A percentile compares a stretch with the other conserved stretches of the same genome.
Evolutionary conservation across 92 coral and sea anemone genomes (phyloP).

Genomic region (Palythoa caribaeorum): DNA sequence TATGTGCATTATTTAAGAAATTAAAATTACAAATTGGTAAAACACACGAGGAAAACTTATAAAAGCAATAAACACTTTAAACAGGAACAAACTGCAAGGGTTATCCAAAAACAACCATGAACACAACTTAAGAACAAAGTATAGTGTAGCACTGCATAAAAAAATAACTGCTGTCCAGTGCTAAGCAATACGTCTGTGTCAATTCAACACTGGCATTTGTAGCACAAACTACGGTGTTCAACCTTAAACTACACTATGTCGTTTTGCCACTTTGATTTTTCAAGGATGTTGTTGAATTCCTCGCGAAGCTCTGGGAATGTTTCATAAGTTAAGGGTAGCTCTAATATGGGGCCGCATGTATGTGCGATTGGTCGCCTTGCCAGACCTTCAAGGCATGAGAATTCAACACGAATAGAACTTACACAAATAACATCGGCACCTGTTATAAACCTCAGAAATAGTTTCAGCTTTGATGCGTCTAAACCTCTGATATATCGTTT

Average conservation of each 20-base stretch:
- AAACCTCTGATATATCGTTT: slow-evolving; percentile 28
- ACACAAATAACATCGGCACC: slow-evolving; percentile 43
- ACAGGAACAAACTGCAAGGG: slow-evolving; percentile 13
- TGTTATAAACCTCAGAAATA: slow-evolving; percentile 20
- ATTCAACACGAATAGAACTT: slow-evolving; percentile 16
- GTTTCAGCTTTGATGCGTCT: slow-evolving; percentile 4
- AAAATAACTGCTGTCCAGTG: slow-evolving; percentile 4
- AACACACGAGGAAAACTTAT: not conserved
- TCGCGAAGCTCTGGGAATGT: slow-evolving; percentile 33
- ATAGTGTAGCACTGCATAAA: slow-evolving; percentile 5
- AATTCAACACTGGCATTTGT: slow-evolving; percentile 15
- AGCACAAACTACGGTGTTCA: slow-evolving; percentile 21
- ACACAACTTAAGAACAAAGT: slow-evolving; percentile 5
- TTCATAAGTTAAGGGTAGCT: slow-evolving; percentile 3
- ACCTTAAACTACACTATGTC: slow-evolving; percentile 21
- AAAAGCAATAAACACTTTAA: not conserved
- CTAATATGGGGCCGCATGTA: slow-evolving; percentile 20
- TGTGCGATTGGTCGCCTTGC: slow-evolving; percentile 46
- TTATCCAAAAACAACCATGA: not conserved
- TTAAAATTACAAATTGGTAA: not conserved
- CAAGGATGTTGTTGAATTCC: slow-evolving; percentile 17
- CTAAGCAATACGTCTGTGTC: slow-evolving; percentile 2
- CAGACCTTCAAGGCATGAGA: slow-evolving; percentile 23
- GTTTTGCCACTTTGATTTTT: slow-evolving; percentile 28
- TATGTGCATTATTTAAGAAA: too few relatives aligned